Evolutionary conservation across 2,797 vertebrate genomes (phyloP).

Genomic region (Leptatherina wallacei): DNA sequence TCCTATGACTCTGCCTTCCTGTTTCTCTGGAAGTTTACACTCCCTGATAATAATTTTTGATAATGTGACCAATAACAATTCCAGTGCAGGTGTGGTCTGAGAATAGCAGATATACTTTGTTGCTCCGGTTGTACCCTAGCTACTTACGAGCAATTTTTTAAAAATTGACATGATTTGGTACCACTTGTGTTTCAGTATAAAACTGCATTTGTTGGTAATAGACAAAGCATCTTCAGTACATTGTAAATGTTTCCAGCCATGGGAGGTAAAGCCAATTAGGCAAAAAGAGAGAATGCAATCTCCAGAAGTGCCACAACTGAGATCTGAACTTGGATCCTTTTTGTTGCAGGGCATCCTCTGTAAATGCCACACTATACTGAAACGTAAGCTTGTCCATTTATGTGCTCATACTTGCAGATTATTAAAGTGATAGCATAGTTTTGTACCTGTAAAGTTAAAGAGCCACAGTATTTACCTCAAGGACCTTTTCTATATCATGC

Average conservation of each 20-base stretch:
- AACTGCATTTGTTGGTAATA: no score
- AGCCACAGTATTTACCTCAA: background rate
- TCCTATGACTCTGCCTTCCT: background rate
- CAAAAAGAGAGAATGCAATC: no score
- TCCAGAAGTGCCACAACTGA: no score
- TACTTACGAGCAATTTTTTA: background rate
- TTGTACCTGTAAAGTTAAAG: background rate
- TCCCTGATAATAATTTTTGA: background rate
- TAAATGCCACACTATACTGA: no score
- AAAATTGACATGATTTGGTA: background rate
- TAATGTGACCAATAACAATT: background rate
- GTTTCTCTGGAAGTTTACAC: background rate
- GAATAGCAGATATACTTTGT: background rate
- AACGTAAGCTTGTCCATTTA: no score
- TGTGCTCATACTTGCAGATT: no score
- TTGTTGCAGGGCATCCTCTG: no score
- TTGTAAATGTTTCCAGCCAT: no score
- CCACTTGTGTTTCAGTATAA: no score
- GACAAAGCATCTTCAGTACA: no score
- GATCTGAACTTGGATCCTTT: no score
- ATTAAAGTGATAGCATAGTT: background rate
- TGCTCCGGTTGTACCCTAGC: background rate
- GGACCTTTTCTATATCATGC: slow-evolving; percentile 12
- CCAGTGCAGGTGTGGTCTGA: background rate
- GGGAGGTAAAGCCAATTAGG: no score